Evolutionary conservation across 2,797 vertebrate genomes (phyloP).

Genomic region (Phyllotis vaccarum): DNA sequence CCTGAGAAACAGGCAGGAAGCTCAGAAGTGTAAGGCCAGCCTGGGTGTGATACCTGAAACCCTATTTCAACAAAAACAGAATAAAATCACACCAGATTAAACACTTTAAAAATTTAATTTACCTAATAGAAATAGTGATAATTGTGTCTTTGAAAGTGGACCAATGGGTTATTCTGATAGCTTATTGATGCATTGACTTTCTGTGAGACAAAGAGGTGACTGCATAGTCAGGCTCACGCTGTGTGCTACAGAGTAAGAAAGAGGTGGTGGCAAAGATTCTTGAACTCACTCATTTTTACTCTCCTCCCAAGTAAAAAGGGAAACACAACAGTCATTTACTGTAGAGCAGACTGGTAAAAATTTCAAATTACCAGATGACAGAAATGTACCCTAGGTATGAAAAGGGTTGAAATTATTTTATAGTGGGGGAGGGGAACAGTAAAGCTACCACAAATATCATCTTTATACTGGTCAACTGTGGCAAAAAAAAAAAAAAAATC

Average conservation of each 20-base stretch:
- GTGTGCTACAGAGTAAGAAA: no score
- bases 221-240: neutral
- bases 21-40: neutral
- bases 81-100: neutral
- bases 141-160: neutral
- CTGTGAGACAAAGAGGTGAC: neutral
- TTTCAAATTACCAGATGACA: neutral
- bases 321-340: neutral
- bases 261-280: neutral
- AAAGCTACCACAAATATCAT: neutral
- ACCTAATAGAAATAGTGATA: neutral
- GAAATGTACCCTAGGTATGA: neutral
- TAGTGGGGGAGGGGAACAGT: neutral
- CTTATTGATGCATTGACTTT: neutral
- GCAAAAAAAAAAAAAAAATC: neutral
- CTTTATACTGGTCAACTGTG: neutral
- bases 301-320: neutral
- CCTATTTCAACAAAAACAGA: neutral
- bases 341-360: neutral
- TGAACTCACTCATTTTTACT: neutral
- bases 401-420: conserved; percentile 24
- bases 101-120: neutral
- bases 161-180: neutral
- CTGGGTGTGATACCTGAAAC: neutral
- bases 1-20: neutral